Percentiles rank a stretch among this genome's conserved stretches.
Evolutionary conservation across 2,888 invertebrate species (phyloP).

Genomic region (Lacanobia wlatinum): DNA sequence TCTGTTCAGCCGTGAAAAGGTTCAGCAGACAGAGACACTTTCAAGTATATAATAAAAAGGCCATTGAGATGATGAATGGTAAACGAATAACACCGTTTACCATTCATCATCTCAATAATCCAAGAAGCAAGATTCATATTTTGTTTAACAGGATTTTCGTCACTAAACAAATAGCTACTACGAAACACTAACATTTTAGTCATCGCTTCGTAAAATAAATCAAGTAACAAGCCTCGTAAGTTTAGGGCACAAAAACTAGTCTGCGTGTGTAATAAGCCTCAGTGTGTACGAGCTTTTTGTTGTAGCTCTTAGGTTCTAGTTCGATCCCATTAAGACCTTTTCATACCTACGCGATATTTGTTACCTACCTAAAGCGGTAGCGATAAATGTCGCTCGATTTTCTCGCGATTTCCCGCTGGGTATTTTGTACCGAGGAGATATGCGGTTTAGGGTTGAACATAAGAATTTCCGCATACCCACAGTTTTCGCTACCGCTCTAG

Average conservation of each 20-base stretch:
- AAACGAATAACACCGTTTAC: not conserved
- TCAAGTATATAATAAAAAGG: not conserved
- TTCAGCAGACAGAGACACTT: too few species aligned
- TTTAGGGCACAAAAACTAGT: not conserved
- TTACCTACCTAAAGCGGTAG: too few species aligned
- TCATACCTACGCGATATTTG: too few species aligned
- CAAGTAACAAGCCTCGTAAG: not conserved
- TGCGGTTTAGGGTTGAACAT: too few species aligned
- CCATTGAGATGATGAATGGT: too few species aligned
- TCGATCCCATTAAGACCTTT: slow-evolving; percentile 5
- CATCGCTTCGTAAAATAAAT: slow-evolving; percentile 11
- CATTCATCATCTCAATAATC: too few species aligned
- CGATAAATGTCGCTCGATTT: too few species aligned
- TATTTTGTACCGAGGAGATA: too few species aligned
- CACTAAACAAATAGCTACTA: slow-evolving; percentile 3
- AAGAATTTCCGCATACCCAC: too few species aligned
- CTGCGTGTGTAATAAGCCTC: slow-evolving; percentile 25
- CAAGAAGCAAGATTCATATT: not conserved
- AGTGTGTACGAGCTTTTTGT: slow-evolving; percentile 30
- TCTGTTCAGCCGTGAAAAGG: too few species aligned
- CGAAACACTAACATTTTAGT: not conserved
- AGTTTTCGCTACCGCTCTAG: too few species aligned
- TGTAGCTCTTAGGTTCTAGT: slow-evolving; percentile 16
- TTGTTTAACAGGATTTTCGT: not conserved
- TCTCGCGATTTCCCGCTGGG: too few species aligned